Percentiles rank a stretch among this genome's conserved stretches.
These are phyloP conservation scores for Rotaria sp. DNA, from an alignment of 2,888 invertebrate species.

Conservation along the genomic window DNA sequence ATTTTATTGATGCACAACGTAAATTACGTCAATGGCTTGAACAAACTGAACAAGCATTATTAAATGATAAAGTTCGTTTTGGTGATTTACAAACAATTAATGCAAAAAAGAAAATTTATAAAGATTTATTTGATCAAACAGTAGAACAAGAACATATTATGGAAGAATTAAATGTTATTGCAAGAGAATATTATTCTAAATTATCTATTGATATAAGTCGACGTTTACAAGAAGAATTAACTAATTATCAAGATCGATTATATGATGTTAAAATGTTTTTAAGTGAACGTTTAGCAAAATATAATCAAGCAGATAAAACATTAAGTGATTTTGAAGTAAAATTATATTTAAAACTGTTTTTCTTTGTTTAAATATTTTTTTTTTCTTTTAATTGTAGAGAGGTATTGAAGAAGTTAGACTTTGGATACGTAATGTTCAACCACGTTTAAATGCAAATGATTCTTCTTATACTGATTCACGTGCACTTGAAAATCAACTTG, in stretches of 20 bases:
- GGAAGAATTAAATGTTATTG: not conserved
- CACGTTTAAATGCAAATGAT: not conserved
- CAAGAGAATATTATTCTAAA: not conserved
- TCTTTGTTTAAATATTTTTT: no score
- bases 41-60: not conserved
- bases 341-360: not conserved
- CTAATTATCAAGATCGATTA: constrained; percentile 3
- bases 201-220: not conserved
- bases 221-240: constrained; percentile 14
- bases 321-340: constrained; percentile 18
- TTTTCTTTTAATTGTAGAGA: not conserved
- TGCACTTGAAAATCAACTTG: constrained; percentile 14
- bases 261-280: constrained; percentile 24
- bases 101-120: constrained; percentile 4
- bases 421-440: constrained; percentile 27
- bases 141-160: not conserved
- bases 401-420: not conserved
- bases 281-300: constrained; percentile 12
- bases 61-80: not conserved
- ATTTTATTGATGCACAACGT: not conserved
- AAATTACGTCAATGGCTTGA: constrained; percentile 20
- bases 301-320: not conserved
- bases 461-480: not conserved
- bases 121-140: constrained; percentile 27
- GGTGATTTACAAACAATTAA: not conserved